Base-by-base conservation (phyloP, 2,888 invertebrate species). In the Camponotus fellah region DNA sequence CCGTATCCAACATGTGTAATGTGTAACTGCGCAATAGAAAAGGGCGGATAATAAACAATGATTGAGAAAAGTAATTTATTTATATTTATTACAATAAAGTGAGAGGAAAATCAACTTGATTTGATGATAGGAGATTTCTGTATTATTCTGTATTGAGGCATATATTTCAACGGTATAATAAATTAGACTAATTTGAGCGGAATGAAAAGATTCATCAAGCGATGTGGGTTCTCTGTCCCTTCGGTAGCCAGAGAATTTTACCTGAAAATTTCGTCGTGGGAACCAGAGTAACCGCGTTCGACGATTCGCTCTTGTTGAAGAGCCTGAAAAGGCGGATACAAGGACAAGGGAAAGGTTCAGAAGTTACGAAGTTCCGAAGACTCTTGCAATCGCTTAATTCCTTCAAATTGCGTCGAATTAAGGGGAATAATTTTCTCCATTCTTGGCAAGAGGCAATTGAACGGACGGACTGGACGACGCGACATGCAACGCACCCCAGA, bases 381-480 rank as follows among this genome's bases (percentile, higher is more conserved):
- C 76, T 66, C 26, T 76, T 80, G 84, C 86, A 83, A 90, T 88
- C 90, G 91, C 90, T 93, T 93, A 93, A 93, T 93, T 93, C 92
- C 87, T 91, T 93, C 92, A 93, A 93, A 93, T 93, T 93, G 92
- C 92, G 90, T 88, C 90, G 92, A 93, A 93, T 93, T 93, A 92
- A 92, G 91, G 92, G 90, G 91, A 93, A 93, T 92, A 93, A 93
- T 93, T 93, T 93, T 90, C 93, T 93, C 90, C 90, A 90, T 93
- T 93, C 92, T 92, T 92, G 91, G 91, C 91, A 84, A 91, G 86
- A 85, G 65, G 85, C 92, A 92, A 92, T 93, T 92, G 93, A 89
- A 90, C 72, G 68, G 81, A 82, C 80, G 64, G 72, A 86, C 85
- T 87, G 87, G 89, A 86, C 88, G 88, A n/a, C 49, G 88, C 88